These are phyloP conservation scores for Muntiacus muntjak DNA, from an alignment of 2,113 vertebrate species.

Conservation along the genomic window DNA sequence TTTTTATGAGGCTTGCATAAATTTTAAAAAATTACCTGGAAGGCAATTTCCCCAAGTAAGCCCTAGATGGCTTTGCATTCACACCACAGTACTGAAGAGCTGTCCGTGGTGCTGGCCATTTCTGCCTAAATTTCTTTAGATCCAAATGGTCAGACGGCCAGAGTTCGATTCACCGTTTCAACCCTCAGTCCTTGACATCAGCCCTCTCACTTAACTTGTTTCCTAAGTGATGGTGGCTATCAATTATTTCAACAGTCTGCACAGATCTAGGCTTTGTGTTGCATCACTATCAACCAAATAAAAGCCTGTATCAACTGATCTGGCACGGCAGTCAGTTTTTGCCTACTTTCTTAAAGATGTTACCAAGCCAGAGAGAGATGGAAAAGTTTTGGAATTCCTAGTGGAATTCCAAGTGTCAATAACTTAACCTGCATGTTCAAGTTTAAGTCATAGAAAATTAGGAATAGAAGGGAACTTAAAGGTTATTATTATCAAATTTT, in stretches of 20 bases:
- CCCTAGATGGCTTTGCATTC: background rate
- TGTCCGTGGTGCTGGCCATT: slow-evolving; percentile 50
- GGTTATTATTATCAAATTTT: background rate
- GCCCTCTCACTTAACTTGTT: background rate
- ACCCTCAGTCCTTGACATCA: background rate
- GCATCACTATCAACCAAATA: background rate
- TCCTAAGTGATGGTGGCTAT: background rate
- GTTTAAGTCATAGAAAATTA: background rate
- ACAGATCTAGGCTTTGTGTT: background rate
- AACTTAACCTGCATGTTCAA: background rate
- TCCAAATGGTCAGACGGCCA: background rate
- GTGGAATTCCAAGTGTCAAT: background rate
- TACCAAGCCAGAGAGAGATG: background rate
- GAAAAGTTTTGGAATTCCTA: background rate
- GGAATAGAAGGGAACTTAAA: background rate
- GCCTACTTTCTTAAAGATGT: background rate
- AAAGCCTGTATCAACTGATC: background rate
- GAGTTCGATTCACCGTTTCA: background rate
- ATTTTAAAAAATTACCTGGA: background rate
- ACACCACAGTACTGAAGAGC: background rate
- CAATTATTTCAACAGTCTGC: background rate
- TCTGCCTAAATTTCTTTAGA: background rate
- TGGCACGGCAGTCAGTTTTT: background rate
- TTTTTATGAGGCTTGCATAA: background rate
- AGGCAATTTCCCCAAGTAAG: background rate